Conservation (phyloP, 2,113 vertebrate genomes). For the Lophius piscatorius region DNA sequence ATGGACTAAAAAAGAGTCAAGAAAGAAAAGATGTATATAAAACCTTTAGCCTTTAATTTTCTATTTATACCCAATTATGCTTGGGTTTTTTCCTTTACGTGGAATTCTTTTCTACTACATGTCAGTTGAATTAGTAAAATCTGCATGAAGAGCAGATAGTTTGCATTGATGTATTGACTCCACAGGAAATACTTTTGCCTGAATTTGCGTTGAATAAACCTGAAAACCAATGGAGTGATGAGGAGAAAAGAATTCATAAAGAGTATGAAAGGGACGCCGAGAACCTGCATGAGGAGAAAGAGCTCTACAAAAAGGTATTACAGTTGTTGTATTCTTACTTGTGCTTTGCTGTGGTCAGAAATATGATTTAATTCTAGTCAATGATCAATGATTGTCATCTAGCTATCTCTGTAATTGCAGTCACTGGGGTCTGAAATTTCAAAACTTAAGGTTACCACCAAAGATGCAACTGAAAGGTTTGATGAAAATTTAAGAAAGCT, state of each 20-base stretch:
- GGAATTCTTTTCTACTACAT: too few species aligned
- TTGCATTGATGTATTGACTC: slow-evolving; percentile 58
- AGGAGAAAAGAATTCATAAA: slow-evolving; percentile 86
- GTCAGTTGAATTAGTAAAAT: too few species aligned
- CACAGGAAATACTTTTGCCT: slow-evolving; percentile 87
- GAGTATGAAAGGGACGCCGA: slow-evolving; percentile 87
- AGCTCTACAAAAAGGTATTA: slow-evolving; percentile 88
- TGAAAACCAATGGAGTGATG: slow-evolving; percentile 87
- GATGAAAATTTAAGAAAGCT: slow-evolving; percentile 85
- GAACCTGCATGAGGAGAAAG: slow-evolving; percentile 86
- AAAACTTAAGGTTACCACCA: slow-evolving; percentile 84
- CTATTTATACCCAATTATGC: too few species aligned
- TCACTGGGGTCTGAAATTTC: slow-evolving; percentile 86
- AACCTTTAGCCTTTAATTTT: too few species aligned
- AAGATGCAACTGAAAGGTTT: slow-evolving; percentile 84
- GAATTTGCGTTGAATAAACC: slow-evolving; percentile 82
- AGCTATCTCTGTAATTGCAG: slow-evolving; percentile 69
- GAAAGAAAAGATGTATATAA: too few species aligned
- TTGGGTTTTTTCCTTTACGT: too few species aligned
- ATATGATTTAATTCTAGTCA: neutral
- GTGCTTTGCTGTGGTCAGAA: neutral
- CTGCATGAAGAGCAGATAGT: slow-evolving; percentile 13
- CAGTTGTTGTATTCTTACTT: neutral
- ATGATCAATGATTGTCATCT: neutral
- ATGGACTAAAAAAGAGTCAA: too few species aligned